These are phyloP conservation scores for Nemurella pictetii DNA, from an alignment of 2,888 invertebrate species.

Conservation along the genomic window DNA sequence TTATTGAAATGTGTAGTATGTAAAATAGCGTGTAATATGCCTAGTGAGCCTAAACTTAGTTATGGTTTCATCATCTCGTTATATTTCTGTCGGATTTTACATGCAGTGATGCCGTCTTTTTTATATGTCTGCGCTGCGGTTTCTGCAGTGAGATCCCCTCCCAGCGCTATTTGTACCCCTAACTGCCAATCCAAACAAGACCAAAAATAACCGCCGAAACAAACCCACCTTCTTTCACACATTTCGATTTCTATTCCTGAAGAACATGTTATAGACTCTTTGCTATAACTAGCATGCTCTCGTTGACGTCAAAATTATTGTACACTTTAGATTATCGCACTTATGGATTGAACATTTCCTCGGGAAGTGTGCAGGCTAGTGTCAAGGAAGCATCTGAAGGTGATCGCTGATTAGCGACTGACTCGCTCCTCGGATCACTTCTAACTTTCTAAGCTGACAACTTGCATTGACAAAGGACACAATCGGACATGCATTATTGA, in stretches of 20 bases:
- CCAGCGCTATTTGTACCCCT: slow-evolving; percentile 3
- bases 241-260: slow-evolving; percentile 30
- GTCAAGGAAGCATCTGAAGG: background rate
- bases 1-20: background rate
- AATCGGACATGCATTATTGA: background rate
- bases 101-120: slow-evolving; percentile 3
- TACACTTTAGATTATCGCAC: background rate
- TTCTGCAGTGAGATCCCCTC: slow-evolving; percentile 10
- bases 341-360: background rate
- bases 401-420: background rate
- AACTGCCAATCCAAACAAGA: slow-evolving; percentile 31
- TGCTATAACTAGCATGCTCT: too few relatives aligned
- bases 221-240: slow-evolving; percentile 10
- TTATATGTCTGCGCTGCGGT: background rate
- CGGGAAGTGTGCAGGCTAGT: background rate
- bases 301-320: background rate
- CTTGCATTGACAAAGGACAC: background rate
- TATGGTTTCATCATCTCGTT: slow-evolving; percentile 24
- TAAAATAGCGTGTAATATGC: background rate
- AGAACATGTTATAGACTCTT: too few relatives aligned
- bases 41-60: background rate
- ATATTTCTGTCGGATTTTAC: slow-evolving; percentile 28
- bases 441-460: background rate
- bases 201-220: slow-evolving; percentile 26
- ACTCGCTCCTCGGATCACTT: background rate